phyloP scores from a whole-genome alignment of 2,888 invertebrate genomes.

The Phengaris arion region DNA sequence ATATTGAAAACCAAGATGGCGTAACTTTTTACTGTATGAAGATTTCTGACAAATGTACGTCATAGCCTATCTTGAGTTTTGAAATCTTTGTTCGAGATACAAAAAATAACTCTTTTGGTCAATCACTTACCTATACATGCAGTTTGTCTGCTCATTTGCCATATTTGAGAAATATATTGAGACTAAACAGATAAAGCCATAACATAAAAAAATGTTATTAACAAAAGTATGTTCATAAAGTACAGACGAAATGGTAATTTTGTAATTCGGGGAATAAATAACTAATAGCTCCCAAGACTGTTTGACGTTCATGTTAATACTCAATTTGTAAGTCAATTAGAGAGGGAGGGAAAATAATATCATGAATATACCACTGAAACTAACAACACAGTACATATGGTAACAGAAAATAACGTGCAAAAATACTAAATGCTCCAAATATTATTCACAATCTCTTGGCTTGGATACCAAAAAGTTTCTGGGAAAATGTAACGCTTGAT shows the following conservation, averaged over 20 bases:
- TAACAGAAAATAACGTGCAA: not conserved
- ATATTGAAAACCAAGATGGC: too few species aligned
- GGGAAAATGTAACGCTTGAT: too few species aligned
- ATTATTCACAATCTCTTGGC: too few species aligned
- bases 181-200: not conserved
- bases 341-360: not conserved
- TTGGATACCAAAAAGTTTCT: too few species aligned
- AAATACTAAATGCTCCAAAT: not conserved
- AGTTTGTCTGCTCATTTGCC: too few species aligned
- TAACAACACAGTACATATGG: not conserved
- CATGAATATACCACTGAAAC: not conserved
- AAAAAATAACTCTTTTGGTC: too few species aligned
- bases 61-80: too few species aligned
- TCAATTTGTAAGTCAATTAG: not conserved
- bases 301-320: not conserved
- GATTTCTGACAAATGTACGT: too few species aligned
- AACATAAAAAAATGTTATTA: not conserved
- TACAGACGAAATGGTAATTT: conserved; percentile 8
- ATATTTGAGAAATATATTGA: too few species aligned
- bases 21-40: too few species aligned
- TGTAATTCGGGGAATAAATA: not conserved
- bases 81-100: too few species aligned
- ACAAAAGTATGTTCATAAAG: not conserved
- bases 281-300: conserved; percentile 4
- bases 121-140: too few species aligned